Evolutionary conservation across 2,113 vertebrate genomes (phyloP).

Genomic region (Trichechus manatus): DNA sequence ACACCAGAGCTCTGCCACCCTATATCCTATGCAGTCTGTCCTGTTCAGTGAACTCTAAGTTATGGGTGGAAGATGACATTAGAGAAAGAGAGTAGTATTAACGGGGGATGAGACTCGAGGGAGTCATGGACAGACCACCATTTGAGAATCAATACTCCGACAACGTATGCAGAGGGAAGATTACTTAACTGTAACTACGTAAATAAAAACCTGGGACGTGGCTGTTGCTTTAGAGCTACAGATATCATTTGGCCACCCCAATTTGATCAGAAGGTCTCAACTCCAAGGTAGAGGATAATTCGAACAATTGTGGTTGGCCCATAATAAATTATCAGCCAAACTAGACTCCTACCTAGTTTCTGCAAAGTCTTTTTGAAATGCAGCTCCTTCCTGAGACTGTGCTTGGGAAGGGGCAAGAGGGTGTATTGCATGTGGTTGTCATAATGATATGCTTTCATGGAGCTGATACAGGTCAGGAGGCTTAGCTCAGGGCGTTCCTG

Average conservation of each 20-base stretch:
- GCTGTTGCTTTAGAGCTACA: background rate
- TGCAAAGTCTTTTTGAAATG: constrained; percentile 44
- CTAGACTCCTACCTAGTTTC: constrained; percentile 60
- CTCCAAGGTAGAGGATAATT: background rate
- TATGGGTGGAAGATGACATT: background rate
- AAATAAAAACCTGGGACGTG: background rate
- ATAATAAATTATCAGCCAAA: constrained; percentile 30
- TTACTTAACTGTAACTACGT: background rate
- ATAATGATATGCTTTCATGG: constrained; percentile 50
- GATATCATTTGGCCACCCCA: background rate
- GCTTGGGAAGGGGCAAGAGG: constrained; percentile 14
- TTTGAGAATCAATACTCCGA: background rate
- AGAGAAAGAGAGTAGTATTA: background rate
- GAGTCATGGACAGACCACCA: background rate
- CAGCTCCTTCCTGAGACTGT: constrained; percentile 48
- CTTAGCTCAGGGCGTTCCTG: background rate
- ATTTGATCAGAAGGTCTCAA: background rate
- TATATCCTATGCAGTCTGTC: background rate
- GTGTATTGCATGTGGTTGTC: constrained; percentile 32
- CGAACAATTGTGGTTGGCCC: background rate
- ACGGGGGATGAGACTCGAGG: background rate
- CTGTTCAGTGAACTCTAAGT: background rate
- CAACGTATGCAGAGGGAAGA: background rate
- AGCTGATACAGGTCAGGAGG: background rate
- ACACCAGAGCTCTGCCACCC: background rate